Evolutionary conservation across 1,140 invertebrate genomes (phyloP).

Genomic region (Campoletis sonorensis): DNA sequence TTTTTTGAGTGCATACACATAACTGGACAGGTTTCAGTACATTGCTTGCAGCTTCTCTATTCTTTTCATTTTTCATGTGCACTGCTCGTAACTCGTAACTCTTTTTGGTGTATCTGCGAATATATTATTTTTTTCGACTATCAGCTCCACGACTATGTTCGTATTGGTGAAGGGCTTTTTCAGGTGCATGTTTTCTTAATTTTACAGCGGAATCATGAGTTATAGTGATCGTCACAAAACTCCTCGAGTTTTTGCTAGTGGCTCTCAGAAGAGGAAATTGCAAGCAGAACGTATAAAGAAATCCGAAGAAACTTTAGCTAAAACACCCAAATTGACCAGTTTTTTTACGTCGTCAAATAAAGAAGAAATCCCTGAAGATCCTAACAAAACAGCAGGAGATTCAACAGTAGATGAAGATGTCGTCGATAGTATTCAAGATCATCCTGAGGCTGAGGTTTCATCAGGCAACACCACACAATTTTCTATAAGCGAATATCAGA

Average conservation of each 20-base stretch:
- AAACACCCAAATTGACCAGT: constrained; percentile 36
- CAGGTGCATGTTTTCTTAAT: constrained; percentile 26
- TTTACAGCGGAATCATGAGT: constrained; percentile 17
- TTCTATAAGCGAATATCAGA: not conserved
- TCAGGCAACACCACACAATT: constrained; percentile 10
- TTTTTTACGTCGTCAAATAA: not conserved
- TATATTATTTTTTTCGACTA: not conserved
- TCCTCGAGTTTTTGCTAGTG: constrained; percentile 28
- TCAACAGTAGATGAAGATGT: constrained; percentile 3
- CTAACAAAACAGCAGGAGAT: constrained; percentile 19
- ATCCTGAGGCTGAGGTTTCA: not conserved
- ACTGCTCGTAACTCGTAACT: not conserved
- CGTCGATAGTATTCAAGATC: constrained; percentile 13
- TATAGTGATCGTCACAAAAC: constrained; percentile 38
- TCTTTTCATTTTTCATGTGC: constrained; percentile 28
- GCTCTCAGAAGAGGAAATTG: constrained; percentile 37
- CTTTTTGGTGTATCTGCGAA: not conserved
- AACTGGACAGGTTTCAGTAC: not conserved
- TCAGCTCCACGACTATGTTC: constrained; percentile 12
- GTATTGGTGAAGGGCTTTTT: constrained; percentile 24
- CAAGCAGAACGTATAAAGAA: constrained; percentile 29
- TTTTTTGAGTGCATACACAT: not conserved
- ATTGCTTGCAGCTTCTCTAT: not conserved
- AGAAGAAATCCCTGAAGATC: not conserved
- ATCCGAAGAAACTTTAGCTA: constrained; percentile 36